Conservation (phyloP, 1,140 invertebrate genomes). For the Agraylea sexmaculata region DNA sequence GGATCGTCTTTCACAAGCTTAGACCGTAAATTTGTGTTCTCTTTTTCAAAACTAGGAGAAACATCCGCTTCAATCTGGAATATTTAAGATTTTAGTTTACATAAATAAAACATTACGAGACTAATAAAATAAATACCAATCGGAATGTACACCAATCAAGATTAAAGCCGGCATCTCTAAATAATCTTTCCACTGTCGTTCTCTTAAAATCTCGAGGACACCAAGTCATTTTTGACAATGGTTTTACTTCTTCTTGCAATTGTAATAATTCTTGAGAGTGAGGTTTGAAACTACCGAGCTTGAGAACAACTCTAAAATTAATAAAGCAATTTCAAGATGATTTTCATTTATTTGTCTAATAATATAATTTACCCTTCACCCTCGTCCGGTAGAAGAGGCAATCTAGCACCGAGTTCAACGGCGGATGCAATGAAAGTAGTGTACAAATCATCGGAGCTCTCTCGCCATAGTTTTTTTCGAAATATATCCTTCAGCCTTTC, state of each 20-base stretch:
- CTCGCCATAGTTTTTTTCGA: conserved; percentile 48
- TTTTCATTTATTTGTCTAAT: not conserved
- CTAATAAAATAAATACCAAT: conserved; percentile 44
- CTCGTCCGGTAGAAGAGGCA: conserved; percentile 68
- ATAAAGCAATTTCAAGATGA: conserved; percentile 10
- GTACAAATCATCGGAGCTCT: conserved; percentile 56
- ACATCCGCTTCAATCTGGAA: conserved; percentile 15
- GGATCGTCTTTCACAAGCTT: conserved; percentile 4
- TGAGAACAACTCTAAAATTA: conserved; percentile 59
- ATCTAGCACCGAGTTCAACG: conserved; percentile 65
- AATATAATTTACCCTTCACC: conserved; percentile 62
- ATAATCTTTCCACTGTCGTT: conserved; percentile 72
- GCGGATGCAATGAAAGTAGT: conserved; percentile 74
- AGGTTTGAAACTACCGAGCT: conserved; percentile 59
- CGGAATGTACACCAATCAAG: conserved; percentile 84
- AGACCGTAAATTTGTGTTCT: too few relatives aligned
- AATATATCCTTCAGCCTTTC: conserved; percentile 65
- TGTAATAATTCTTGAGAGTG: conserved; percentile 64
- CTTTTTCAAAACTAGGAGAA: too few relatives aligned
- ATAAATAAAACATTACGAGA: conserved; percentile 26
- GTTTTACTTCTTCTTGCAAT: conserved; percentile 70
- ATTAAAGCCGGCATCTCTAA: conserved; percentile 62
- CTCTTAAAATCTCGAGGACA: conserved; percentile 75
- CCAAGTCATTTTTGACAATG: conserved; percentile 57
- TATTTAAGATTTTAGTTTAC: conserved; percentile 15